These are phyloP conservation scores for Heterotis niloticus DNA, from an alignment of 2,113 vertebrate genomes.

Conservation along the genomic window DNA sequence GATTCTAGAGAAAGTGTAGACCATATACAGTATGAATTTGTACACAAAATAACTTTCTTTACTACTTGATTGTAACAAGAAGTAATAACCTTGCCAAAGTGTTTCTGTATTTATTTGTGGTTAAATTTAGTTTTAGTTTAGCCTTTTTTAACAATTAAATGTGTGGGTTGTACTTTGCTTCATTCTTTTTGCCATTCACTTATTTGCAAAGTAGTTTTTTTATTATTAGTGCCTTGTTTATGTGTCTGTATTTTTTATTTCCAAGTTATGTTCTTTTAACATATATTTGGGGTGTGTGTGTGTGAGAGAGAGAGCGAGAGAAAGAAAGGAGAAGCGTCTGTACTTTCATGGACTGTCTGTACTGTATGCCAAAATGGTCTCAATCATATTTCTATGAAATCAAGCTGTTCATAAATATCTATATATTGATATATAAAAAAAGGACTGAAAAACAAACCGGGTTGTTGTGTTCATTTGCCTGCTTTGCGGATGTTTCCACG, in stretches of 20 bases:
- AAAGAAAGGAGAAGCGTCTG: constrained; percentile 34
- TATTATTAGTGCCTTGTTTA: constrained; percentile 38
- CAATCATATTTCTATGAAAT: constrained; percentile 55
- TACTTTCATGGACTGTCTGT: constrained; percentile 47
- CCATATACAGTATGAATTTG: constrained; percentile 64
- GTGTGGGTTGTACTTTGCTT: neutral
- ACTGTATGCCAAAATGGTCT: constrained; percentile 54
- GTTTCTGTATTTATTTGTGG: constrained; percentile 35
- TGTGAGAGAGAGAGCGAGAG: constrained; percentile 23
- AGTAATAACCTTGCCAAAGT: constrained; percentile 58
- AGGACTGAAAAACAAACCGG: constrained; percentile 24
- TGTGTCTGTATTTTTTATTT: constrained; percentile 22
- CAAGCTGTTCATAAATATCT: constrained; percentile 61
- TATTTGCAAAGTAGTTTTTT: constrained; percentile 15
- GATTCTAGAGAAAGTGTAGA: constrained; percentile 69
- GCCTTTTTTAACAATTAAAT: neutral
- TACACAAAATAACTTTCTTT: constrained; percentile 55
- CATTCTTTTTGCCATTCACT: constrained; percentile 6
- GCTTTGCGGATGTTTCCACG: too few species aligned
- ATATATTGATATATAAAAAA: constrained; percentile 71
- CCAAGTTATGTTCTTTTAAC: neutral
- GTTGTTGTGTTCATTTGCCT: neutral
- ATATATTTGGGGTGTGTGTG: constrained; percentile 23
- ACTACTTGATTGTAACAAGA: constrained; percentile 50
- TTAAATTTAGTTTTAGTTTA: constrained; percentile 24